Conservation (phyloP, 1,140 invertebrate genomes). For the Battus philenor region DNA sequence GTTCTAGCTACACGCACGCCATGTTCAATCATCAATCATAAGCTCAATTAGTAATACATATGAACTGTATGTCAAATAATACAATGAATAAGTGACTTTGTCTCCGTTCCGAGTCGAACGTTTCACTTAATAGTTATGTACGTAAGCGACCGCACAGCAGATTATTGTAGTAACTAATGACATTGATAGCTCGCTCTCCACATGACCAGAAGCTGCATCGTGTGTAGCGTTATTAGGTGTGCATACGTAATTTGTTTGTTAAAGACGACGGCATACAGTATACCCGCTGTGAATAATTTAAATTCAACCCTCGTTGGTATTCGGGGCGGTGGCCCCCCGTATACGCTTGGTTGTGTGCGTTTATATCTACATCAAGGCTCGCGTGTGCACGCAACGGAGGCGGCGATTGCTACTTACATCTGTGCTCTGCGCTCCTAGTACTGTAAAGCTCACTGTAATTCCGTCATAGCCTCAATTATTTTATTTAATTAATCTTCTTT, state of each 20-base stretch:
- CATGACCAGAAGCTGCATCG: slow-evolving; percentile 50
- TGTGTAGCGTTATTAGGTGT: slow-evolving; percentile 70
- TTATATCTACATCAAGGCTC: slow-evolving; percentile 25
- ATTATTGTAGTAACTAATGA: no score
- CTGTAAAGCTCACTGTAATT: slow-evolving; percentile 47
- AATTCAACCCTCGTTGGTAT: slow-evolving; percentile 61
- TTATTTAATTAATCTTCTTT: no score
- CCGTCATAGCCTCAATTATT: no score
- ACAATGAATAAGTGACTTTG: no score
- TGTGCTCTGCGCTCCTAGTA: slow-evolving; percentile 50
- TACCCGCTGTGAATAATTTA: slow-evolving; percentile 74
- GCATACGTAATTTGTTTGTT: slow-evolving; percentile 75
- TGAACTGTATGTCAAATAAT: no score
- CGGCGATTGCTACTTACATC: slow-evolving; percentile 45
- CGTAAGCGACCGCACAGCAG: no score
- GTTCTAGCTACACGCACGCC: neutral
- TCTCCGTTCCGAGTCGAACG: no score
- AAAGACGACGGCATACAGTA: slow-evolving; percentile 69
- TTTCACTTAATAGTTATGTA: no score
- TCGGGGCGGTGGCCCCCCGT: slow-evolving; percentile 47
- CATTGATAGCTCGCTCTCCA: no score
- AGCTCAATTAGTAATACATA: no score
- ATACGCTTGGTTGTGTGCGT: slow-evolving; percentile 52
- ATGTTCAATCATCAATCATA: no score
- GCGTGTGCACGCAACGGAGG: slow-evolving; percentile 36